phyloP scores from a whole-genome alignment of 2,888 invertebrate genomes.

The Hydropsyche betteni region DNA sequence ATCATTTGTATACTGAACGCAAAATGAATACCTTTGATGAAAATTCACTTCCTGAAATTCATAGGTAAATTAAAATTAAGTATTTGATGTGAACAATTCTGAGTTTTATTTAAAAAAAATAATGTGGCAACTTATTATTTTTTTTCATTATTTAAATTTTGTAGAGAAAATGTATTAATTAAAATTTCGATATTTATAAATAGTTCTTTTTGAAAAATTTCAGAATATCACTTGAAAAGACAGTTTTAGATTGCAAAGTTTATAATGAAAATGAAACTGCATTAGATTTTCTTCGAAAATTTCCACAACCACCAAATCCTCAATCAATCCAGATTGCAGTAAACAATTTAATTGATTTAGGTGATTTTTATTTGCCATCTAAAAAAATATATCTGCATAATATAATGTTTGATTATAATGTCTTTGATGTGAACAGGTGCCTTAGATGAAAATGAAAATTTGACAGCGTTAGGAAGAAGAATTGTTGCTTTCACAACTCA shows the following conservation, averaged over 20 bases:
- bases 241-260: conserved; percentile 70
- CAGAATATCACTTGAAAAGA: conserved; percentile 67
- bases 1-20: conserved; percentile 63
- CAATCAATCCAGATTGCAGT: conserved; percentile 67
- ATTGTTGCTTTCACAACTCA: conserved; percentile 67
- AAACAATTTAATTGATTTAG: conserved; percentile 67
- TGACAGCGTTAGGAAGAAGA: conserved; percentile 71
- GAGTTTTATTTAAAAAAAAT: too few species aligned
- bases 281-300: conserved; percentile 67
- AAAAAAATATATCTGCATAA: background rate
- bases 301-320: conserved; percentile 70
- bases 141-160: too few species aligned
- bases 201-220: conserved; percentile 41
- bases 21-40: conserved; percentile 63
- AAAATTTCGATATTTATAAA: too few species aligned
- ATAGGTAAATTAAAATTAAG: conserved; percentile 60
- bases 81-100: too few species aligned
- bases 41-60: conserved; percentile 71
- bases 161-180: too few species aligned
- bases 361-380: conserved; percentile 53
- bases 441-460: conserved; percentile 66
- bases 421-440: conserved; percentile 59
- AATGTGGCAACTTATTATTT: too few species aligned
- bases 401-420: conserved; percentile 3
- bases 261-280: conserved; percentile 68